phyloP scores from a whole-genome alignment of 2,888 invertebrate species.

The Chirona hameri region DNA sequence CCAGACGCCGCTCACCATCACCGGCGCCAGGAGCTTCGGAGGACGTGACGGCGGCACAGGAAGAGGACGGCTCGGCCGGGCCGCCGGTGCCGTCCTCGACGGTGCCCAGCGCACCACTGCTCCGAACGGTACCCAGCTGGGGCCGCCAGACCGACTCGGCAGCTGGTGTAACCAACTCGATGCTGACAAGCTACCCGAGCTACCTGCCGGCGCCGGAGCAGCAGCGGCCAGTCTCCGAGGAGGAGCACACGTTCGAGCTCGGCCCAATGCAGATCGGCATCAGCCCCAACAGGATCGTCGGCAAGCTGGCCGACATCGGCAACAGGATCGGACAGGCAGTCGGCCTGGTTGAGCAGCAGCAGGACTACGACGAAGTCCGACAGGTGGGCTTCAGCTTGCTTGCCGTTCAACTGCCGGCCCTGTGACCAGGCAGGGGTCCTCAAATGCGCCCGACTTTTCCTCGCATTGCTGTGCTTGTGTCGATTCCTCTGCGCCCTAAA shows the following conservation, averaged over 20 bases:
- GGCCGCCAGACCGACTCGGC: not conserved
- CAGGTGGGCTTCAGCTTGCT: not conserved
- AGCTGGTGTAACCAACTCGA: not conserved
- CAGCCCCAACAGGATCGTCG: not conserved
- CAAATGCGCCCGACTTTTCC: no score
- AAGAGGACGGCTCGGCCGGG: not conserved
- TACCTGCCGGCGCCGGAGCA: not conserved
- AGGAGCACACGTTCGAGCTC: not conserved
- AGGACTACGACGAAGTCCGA: not conserved
- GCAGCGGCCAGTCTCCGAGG: not conserved
- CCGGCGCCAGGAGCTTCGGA: no score
- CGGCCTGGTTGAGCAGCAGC: not conserved
- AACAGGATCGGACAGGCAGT: not conserved
- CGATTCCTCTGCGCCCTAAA: no score
- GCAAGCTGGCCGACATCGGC: conserved; percentile 1
- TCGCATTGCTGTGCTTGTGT: no score
- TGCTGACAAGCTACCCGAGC: conserved; percentile 24
- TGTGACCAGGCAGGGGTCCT: no score
- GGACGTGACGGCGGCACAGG: not conserved
- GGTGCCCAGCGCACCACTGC: not conserved
- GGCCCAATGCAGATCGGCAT: not conserved
- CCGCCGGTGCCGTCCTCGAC: conserved; percentile 1
- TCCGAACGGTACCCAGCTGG: conserved; percentile 22
- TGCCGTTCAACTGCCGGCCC: no score
- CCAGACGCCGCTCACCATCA: not conserved